Percentiles rank a stretch among this genome's conserved stretches.
Conservation (phyloP, 2,797 vertebrate species). For the Perodicticus potto region DNA sequence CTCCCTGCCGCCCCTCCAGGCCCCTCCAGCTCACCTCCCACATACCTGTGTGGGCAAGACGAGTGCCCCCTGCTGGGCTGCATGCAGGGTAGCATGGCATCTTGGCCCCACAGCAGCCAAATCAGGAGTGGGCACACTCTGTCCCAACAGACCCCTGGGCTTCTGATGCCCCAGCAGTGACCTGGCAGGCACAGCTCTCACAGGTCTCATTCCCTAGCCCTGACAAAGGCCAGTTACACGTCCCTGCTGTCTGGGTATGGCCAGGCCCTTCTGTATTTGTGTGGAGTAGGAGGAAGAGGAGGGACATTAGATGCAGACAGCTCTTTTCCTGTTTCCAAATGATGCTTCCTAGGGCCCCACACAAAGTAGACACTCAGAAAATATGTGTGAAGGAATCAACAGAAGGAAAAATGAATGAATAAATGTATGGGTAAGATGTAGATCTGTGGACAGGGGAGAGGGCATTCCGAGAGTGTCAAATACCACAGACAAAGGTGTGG, state of each 20-base stretch:
- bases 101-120: accelerated
- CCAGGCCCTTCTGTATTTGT: background rate
- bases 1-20: background rate
- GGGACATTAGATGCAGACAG: accelerated
- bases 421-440: accelerated
- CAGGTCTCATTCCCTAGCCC: background rate
- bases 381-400: background rate
- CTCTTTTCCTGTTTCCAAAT: background rate
- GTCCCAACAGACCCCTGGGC: background rate
- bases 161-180: background rate
- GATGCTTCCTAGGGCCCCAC: background rate
- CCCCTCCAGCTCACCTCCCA: too few relatives aligned
- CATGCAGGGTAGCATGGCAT: background rate
- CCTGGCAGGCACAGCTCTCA: too few relatives aligned
- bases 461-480: accelerated
- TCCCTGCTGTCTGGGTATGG: accelerated
- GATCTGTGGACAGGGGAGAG: background rate
- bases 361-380: too few relatives aligned
- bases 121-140: background rate
- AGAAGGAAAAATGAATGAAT: background rate
- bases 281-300: too few relatives aligned
- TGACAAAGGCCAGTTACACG: background rate
- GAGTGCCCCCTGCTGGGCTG: background rate
- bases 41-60: background rate
- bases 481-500: background rate